Percentiles rank a stretch among this genome's conserved stretches.
Evolutionary conservation across 2,113 vertebrate species (phyloP).

Genomic region (Prochilodus magdalenae): DNA sequence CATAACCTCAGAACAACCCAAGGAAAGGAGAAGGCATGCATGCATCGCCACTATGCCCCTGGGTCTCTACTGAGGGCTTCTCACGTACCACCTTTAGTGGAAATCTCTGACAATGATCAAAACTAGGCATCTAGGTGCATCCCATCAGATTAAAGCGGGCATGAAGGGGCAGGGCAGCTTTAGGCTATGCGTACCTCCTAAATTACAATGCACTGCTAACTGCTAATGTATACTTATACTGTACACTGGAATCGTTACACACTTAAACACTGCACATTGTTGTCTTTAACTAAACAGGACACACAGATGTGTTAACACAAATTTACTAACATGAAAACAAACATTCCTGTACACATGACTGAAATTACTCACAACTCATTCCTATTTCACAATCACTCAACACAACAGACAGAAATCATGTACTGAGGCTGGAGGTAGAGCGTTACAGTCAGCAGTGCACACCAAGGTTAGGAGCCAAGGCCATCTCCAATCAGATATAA

Average conservation of each 20-base stretch:
- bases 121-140: too few relatives aligned
- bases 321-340: not conserved
- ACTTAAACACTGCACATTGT: not conserved
- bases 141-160: too few relatives aligned
- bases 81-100: too few relatives aligned
- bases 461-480: slow-evolving; percentile 2
- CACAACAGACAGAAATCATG: not conserved
- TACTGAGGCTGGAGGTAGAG: not conserved
- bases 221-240: not conserved
- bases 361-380: not conserved
- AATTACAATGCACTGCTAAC: not conserved
- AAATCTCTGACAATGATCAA: too few relatives aligned
- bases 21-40: too few relatives aligned
- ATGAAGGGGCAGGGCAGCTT: too few relatives aligned
- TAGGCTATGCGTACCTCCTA: not conserved
- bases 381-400: not conserved
- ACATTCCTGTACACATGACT: not conserved
- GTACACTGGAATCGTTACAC: not conserved
- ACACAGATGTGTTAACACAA: too few relatives aligned
- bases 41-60: too few relatives aligned
- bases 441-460: not conserved
- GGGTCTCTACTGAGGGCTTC: too few relatives aligned
- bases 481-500: not conserved
- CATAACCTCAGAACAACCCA: too few relatives aligned
- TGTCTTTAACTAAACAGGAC: too few relatives aligned